Evolutionary conservation across 2,113 vertebrate genomes (phyloP).

Genomic region (Aplodontia rufa): DNA sequence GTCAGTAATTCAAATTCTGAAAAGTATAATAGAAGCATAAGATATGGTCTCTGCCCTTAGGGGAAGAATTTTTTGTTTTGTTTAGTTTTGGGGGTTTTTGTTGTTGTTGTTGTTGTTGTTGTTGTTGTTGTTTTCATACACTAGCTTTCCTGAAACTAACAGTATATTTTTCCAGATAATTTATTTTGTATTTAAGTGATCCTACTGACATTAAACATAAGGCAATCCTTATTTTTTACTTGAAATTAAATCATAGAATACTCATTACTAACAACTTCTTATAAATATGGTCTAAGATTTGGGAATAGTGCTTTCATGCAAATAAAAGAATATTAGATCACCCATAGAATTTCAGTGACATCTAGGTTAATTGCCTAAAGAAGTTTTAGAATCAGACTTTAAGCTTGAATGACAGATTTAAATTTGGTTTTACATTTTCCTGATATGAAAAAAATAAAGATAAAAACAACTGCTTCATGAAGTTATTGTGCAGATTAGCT

Average conservation of each 20-base stretch:
- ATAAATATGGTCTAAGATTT: not conserved
- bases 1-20: not conserved
- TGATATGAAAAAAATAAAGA: not conserved
- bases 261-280: not conserved
- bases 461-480: not conserved
- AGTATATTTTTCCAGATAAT: not conserved
- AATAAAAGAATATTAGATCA: not conserved
- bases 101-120: too few relatives aligned
- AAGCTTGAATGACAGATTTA: not conserved
- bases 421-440: not conserved
- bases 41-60: not conserved
- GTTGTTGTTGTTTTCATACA: too few relatives aligned
- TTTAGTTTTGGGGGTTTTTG: too few relatives aligned
- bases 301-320: not conserved
- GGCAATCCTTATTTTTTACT: not conserved
- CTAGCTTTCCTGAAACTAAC: not conserved
- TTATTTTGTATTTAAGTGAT: not conserved
- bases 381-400: not conserved
- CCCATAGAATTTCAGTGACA: not conserved
- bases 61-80: not conserved
- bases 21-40: not conserved
- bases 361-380: not conserved
- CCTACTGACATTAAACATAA: not conserved
- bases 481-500: not conserved
- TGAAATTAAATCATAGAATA: constrained; percentile 20